phyloP scores from a whole-genome alignment of 2,797 vertebrate genomes.

The Linurgus olivaceus region DNA sequence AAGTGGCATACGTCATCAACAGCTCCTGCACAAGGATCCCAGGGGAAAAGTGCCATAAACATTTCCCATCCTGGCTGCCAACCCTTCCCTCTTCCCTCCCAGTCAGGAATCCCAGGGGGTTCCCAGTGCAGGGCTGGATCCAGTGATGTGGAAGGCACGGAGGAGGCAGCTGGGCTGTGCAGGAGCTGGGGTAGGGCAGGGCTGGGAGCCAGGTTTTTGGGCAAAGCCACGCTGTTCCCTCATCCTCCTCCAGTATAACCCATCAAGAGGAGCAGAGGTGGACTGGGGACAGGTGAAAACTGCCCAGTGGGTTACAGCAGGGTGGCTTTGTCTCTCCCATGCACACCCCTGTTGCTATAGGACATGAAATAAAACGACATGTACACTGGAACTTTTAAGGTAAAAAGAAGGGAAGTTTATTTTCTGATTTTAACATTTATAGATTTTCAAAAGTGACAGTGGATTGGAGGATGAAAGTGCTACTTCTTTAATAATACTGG shows the following conservation, averaged over 20 bases:
- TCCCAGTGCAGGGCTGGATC: neutral
- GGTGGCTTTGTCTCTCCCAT: neutral
- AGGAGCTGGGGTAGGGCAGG: neutral
- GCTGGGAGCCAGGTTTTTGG: neutral
- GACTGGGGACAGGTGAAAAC: neutral
- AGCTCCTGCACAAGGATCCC: neutral
- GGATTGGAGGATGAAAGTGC: too few species aligned
- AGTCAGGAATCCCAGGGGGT: neutral
- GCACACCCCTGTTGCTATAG: too few species aligned
- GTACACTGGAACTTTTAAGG: too few species aligned
- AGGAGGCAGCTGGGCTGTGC: neutral
- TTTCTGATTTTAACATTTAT: too few species aligned
- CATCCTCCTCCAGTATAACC: neutral
- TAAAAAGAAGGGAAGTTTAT: too few species aligned
- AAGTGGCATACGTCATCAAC: fast-evolving
- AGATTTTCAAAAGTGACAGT: too few species aligned
- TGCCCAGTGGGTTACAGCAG: neutral
- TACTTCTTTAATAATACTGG: too few species aligned
- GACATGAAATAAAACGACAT: too few species aligned
- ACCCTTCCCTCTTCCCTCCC: neutral
- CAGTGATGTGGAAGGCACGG: neutral
- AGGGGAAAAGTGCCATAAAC: neutral
- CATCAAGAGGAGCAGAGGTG: neutral
- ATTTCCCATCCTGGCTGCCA: neutral
- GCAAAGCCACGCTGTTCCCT: neutral